Evolutionary conservation across 2,888 invertebrate species (phyloP), one percentile per base, ranked within the genome.

Genomic region (Zhuqinia jingwanae): DNA sequence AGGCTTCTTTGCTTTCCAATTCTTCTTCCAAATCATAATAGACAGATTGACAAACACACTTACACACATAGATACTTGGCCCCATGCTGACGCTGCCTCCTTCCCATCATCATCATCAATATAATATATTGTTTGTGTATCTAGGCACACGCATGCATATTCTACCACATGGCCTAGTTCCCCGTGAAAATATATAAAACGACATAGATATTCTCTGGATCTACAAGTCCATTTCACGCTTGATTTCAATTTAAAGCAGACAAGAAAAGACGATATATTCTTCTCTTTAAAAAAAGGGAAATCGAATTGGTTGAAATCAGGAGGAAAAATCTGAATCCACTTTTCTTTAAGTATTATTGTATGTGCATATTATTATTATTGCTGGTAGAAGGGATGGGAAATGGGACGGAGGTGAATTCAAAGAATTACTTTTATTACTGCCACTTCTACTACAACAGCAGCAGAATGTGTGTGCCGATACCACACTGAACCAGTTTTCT

Each of bases 1-100:
- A 76, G 83, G 65, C 47, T 83, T 60, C 60, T 83, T 83, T 77
- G 76, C 76, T 83, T 50, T 83, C 53, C n/a, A 60, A 82, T 83
- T 83, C n/a, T 56, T 81, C 65, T 68, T 53, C 68, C 50, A 20
- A 50, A 42, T 27, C 47, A 42, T 47, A 20, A 60, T 25, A 25
- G 27, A 60, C 60, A 60, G 27, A 2, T 22, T 20, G 5, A 56
- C 20, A 15, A 15, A 50, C 2, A 50, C n/a, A 15, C 15, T 10
- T 11, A 50, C 15, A 50, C n/a, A n/a, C n/a, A n/a, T n/a, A n/a
- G n/a, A n/a, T n/a, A n/a, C n/a, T n/a, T n/a, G n/a, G n/a, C n/a
- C n/a, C n/a, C n/a, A n/a, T n/a, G n/a, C n/a, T n/a, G n/a, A n/a
- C n/a, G n/a, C n/a, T n/a, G n/a, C n/a, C n/a, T n/a, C n/a, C n/a